Conservation (phyloP, 2,113 vertebrate genomes). For the Oxyura jamaicensis region DNA sequence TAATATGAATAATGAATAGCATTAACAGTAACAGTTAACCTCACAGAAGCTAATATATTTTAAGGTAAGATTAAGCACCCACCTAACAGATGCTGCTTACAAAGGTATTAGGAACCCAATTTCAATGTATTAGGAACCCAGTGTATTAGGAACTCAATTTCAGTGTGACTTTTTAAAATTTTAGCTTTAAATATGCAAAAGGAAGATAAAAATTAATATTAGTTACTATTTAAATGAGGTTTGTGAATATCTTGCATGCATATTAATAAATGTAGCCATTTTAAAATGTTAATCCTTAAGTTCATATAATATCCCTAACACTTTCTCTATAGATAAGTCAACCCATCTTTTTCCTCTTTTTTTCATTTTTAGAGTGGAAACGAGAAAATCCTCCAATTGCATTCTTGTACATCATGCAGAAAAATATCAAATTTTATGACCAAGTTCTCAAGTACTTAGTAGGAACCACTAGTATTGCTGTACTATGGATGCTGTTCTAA, state of each 20-base stretch:
- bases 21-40: neutral
- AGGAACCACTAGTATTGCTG: neutral
- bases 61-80: neutral
- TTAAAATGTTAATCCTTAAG: neutral
- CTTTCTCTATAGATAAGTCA: neutral
- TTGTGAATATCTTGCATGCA: neutral
- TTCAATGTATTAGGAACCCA: neutral
- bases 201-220: neutral
- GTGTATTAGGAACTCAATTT: neutral
- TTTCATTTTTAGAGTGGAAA: neutral
- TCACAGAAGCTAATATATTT: conserved; percentile 17
- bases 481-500: neutral
- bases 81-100: conserved; percentile 6
- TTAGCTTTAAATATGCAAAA: conserved; percentile 33
- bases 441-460: neutral
- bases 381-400: neutral
- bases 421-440: neutral
- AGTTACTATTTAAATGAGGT: neutral
- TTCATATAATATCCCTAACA: neutral
- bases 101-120: conserved; percentile 1
- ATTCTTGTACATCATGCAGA: neutral
- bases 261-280: conserved; percentile 3
- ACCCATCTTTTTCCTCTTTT: neutral
- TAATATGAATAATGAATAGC: neutral
- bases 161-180: neutral